Conservation (phyloP, 2,797 vertebrate species). For the Acanthopagrus latus region DNA sequence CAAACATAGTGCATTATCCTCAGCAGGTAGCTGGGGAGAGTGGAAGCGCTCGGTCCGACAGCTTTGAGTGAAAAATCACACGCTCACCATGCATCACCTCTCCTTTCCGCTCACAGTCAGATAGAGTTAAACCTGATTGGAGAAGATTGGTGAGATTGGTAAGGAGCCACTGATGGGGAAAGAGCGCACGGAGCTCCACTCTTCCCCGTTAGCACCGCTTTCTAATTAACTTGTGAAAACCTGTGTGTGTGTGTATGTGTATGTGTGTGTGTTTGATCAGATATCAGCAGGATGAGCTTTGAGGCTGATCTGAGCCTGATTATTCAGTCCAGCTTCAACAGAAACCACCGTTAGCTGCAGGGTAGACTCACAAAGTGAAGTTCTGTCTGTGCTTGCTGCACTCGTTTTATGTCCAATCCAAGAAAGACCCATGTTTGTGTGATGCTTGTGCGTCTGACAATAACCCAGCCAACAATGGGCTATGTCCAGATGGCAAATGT, state of each 20-base stretch:
- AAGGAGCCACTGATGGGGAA: constrained; percentile 59
- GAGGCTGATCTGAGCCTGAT: constrained; percentile 29
- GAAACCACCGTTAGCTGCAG: neutral
- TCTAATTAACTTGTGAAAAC: constrained; percentile 54
- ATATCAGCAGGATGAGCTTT: constrained; percentile 13
- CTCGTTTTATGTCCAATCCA: neutral
- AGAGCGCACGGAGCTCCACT: constrained; percentile 27
- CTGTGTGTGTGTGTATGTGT: constrained; percentile 2
- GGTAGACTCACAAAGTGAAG: neutral
- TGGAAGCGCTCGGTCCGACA: constrained; percentile 60
- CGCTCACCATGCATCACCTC: constrained; percentile 23
- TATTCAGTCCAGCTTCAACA: constrained; percentile 30
- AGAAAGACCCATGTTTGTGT: neutral
- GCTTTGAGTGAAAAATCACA: constrained; percentile 54
- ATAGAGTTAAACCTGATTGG: constrained; percentile 70
- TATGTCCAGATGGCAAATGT: constrained; percentile 3
- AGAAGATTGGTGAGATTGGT: constrained; percentile 64
- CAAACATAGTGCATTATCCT: constrained; percentile 58
- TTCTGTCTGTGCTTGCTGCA: constrained; percentile 8
- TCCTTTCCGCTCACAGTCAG: constrained; percentile 14
- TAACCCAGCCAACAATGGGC: neutral
- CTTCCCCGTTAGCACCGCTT: constrained; percentile 40
- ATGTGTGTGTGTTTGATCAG: neutral
- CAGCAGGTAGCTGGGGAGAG: constrained; percentile 62
- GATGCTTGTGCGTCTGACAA: neutral